A percentile compares a stretch with the other conserved stretches of the same genome.
These are phyloP conservation scores for Chelon auratus DNA, from an alignment of 2,797 vertebrate species.

Conservation along the genomic window DNA sequence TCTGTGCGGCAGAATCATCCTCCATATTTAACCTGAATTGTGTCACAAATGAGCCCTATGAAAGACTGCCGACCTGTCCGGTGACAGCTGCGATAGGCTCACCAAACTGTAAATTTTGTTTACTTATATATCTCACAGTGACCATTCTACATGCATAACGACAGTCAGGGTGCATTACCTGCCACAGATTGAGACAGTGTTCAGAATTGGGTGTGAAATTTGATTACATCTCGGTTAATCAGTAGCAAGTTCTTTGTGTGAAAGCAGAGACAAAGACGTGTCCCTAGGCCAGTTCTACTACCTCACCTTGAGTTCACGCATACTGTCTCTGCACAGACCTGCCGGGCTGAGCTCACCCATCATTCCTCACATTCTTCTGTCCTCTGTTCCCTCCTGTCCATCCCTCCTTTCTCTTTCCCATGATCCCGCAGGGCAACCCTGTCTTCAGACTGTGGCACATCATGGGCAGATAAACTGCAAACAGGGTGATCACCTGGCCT, in stretches of 20 bases:
- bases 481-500: conserved; percentile 34
- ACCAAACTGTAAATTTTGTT: background rate
- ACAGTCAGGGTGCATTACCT: background rate
- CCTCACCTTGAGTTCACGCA: conserved; percentile 79
- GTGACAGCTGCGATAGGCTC: no score
- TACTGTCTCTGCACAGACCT: conserved; percentile 85
- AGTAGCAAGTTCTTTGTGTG: conserved; percentile 65
- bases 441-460: conserved; percentile 59
- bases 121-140: no score
- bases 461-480: conserved; percentile 31
- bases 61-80: no score
- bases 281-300: conserved; percentile 76
- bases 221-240: conserved; percentile 64
- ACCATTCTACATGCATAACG: background rate
- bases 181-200: conserved; percentile 7
- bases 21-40: no score
- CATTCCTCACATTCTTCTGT: conserved; percentile 85
- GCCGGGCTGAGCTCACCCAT: conserved; percentile 76
- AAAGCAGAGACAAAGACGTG: conserved; percentile 61
- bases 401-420: conserved; percentile 62
- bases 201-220: conserved; percentile 20
- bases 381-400: conserved; percentile 68
- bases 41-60: no score
- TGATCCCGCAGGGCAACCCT: conserved; percentile 66
- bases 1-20: no score